Evolutionary conservation across 2,113 vertebrate genomes (phyloP).

Genomic region (Zosterops hypoxanthus): DNA sequence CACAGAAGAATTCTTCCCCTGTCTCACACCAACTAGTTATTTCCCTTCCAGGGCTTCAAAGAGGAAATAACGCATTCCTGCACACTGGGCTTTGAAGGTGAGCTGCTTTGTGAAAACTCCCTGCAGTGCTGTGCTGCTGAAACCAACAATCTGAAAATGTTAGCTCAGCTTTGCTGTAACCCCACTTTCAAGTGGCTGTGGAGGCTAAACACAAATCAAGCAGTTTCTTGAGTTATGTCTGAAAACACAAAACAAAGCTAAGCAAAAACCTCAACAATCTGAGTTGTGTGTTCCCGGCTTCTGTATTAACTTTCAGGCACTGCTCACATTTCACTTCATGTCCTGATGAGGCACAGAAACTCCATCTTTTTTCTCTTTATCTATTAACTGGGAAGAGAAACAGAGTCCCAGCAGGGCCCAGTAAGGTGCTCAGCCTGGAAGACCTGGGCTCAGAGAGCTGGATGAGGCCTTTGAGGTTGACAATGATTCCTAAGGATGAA

Average conservation of each 20-base stretch:
- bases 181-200: not conserved
- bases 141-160: not conserved
- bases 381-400: not conserved
- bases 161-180: not conserved
- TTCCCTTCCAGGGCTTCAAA: not conserved
- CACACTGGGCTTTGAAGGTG: slow-evolving; percentile 10
- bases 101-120: slow-evolving; percentile 30
- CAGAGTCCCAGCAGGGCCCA: not conserved
- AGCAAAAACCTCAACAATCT: not conserved
- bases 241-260: not conserved
- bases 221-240: not conserved
- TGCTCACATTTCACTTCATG: not conserved
- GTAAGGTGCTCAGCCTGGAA: not conserved
- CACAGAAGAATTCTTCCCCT: not conserved
- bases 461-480: not conserved
- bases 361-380: not conserved
- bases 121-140: slow-evolving; percentile 9
- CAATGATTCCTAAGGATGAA: not conserved
- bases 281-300: not conserved
- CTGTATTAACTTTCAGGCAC: not conserved
- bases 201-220: slow-evolving; percentile 8
- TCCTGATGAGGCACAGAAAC: not conserved
- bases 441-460: not conserved
- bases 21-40: not conserved
- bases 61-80: not conserved